Evolutionary conservation across 2,797 vertebrate genomes (phyloP).

Genomic region (Octomys mimax): DNA sequence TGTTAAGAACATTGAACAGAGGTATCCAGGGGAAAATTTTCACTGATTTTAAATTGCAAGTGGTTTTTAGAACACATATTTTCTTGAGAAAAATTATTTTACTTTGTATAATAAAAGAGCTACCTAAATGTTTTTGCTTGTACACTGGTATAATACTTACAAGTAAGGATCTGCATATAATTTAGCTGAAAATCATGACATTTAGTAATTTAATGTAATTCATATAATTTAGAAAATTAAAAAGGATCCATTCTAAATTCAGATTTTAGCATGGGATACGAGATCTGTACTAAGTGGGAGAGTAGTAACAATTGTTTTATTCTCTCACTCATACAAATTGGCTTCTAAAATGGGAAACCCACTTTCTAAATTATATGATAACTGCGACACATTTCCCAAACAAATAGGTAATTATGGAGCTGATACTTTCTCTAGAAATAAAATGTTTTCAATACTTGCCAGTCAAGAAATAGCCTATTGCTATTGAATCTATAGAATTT

Average conservation of each 20-base stretch:
- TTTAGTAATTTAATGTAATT: conserved; percentile 68
- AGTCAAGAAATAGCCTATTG: conserved; percentile 24
- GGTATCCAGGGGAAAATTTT: not conserved
- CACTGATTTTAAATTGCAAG: conserved; percentile 4
- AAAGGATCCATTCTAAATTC: conserved; percentile 55
- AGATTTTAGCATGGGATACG: conserved; percentile 6
- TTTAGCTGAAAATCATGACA: conserved; percentile 55
- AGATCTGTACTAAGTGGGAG: not conserved
- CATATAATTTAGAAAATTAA: conserved; percentile 72
- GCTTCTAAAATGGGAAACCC: conserved; percentile 63
- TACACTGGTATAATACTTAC: conserved; percentile 24
- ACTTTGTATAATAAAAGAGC: not conserved
- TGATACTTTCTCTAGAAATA: conserved; percentile 55
- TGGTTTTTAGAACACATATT: conserved; percentile 10
- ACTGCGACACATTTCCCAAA: conserved; percentile 17
- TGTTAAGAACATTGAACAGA: not conserved
- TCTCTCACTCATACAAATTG: not conserved
- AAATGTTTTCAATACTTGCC: conserved; percentile 45
- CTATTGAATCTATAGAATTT: not conserved
- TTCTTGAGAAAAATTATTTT: conserved; percentile 58
- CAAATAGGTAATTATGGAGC: not conserved
- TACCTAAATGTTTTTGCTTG: not conserved
- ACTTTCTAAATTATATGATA: conserved; percentile 57
- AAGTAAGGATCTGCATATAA: conserved; percentile 5
- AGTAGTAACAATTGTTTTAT: conserved; percentile 28